These are phyloP conservation scores for Phalera bucephala DNA, from an alignment of 2,888 invertebrate species.

Conservation along the genomic window DNA sequence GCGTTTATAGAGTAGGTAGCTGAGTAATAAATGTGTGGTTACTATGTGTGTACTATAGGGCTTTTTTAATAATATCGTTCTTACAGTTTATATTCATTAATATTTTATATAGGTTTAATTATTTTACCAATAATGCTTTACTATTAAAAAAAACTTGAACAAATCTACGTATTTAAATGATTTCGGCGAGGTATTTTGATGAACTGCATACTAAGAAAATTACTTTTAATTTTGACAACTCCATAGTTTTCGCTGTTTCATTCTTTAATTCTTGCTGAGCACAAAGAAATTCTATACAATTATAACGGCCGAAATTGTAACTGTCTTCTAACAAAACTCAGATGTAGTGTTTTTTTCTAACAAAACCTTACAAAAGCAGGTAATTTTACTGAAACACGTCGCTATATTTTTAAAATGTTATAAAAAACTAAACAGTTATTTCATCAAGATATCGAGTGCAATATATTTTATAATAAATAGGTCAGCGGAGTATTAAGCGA, in stretches of 20 bases:
- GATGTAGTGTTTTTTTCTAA: conserved; percentile 57
- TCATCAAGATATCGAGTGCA: conserved; percentile 55
- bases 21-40: too few relatives aligned
- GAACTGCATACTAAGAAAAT: too few relatives aligned
- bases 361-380: conserved; percentile 72
- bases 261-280: conserved; percentile 46
- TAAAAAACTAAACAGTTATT: conserved; percentile 67
- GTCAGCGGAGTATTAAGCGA: conserved; percentile 57
- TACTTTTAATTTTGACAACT: conserved; percentile 23
- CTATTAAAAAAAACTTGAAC: too few relatives aligned
- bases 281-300: conserved; percentile 81
- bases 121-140: too few relatives aligned
- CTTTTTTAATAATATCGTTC: too few relatives aligned
- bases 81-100: too few relatives aligned
- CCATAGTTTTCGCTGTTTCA: conserved; percentile 42
- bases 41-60: too few relatives aligned
- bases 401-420: conserved; percentile 50
- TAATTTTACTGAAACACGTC: conserved; percentile 67
- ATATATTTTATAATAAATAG: conserved; percentile 71
- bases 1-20: too few relatives aligned
- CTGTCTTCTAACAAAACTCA: conserved; percentile 74
- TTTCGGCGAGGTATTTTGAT: too few relatives aligned
- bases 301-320: conserved; percentile 82
- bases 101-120: too few relatives aligned
- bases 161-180: too few relatives aligned